Percentiles rank a stretch among this genome's conserved stretches.
These are phyloP conservation scores for Drosophila funebris DNA, from an alignment of 1,140 invertebrate species.

Conservation along the genomic window DNA sequence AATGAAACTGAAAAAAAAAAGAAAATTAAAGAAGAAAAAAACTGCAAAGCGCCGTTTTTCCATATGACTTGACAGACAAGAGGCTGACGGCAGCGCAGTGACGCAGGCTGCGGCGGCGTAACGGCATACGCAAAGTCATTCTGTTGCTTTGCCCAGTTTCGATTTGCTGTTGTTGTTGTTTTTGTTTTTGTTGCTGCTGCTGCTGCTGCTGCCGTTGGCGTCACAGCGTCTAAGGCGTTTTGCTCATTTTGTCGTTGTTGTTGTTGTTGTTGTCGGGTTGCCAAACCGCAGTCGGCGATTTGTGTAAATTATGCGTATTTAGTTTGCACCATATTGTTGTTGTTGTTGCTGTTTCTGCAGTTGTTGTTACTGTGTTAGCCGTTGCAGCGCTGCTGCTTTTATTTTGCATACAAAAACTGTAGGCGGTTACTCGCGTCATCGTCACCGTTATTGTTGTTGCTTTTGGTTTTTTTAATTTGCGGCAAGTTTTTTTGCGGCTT, in stretches of 20 bases:
- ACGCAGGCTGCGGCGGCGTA: conserved; percentile 9
- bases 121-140: conserved; percentile 74
- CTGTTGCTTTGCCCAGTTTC: conserved; percentile 30
- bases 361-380: background rate
- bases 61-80: conserved; percentile 79
- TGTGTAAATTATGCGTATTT: conserved; percentile 74
- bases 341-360: conserved; percentile 9
- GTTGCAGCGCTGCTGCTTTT: conserved; percentile 55
- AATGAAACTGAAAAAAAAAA: conserved; percentile 53
- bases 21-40: conserved; percentile 29
- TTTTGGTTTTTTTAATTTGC: background rate
- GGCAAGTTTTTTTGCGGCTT: background rate
- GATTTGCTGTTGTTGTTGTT: conserved; percentile 15
- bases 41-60: conserved; percentile 76
- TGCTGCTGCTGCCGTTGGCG: conserved; percentile 45
- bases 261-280: conserved; percentile 17
- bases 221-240: conserved; percentile 56
- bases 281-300: conserved; percentile 50
- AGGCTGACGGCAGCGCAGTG: conserved; percentile 50
- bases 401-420: conserved; percentile 78
- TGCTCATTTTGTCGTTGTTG: conserved; percentile 21
- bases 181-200: background rate
- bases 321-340: conserved; percentile 9
- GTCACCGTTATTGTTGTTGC: conserved; percentile 13
- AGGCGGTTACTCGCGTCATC: conserved; percentile 55